Evolutionary conservation across 2,888 invertebrate species (phyloP).

Genomic region (Geotrupes spiniger): DNA sequence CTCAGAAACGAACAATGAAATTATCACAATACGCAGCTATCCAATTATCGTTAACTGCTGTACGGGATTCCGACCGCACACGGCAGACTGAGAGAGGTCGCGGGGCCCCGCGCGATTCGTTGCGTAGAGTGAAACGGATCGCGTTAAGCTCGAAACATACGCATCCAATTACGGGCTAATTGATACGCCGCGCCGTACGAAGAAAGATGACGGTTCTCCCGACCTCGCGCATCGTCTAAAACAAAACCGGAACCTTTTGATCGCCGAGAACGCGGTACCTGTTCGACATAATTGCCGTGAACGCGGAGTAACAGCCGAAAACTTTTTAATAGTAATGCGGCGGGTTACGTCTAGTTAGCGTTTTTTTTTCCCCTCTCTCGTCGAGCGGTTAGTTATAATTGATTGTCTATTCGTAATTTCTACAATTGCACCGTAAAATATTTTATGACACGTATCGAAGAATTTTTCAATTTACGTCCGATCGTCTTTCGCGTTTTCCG

Average conservation of each 20-base stretch:
- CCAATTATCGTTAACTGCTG: constrained; percentile 48
- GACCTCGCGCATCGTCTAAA: constrained; percentile 28
- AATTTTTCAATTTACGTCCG: too few species aligned
- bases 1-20: constrained; percentile 50
- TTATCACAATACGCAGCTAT: constrained; percentile 44
- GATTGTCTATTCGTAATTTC: too few species aligned
- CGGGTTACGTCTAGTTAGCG: too few species aligned
- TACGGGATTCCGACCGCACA: constrained; percentile 36
- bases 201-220: constrained; percentile 33
- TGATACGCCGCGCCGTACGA: constrained; percentile 33
- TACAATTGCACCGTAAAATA: too few species aligned
- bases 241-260: constrained; percentile 34
- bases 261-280: constrained; percentile 13
- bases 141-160: constrained; percentile 22
- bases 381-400: too few species aligned
- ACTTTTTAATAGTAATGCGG: too few species aligned
- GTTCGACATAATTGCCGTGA: not conserved
- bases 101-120: constrained; percentile 5
- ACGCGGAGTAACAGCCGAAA: too few species aligned
- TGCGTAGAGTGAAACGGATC: not conserved
- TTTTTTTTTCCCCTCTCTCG: too few species aligned
- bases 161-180: constrained; percentile 37
- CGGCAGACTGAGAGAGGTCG: constrained; percentile 5
- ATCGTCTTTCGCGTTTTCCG: too few species aligned
- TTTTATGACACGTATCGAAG: too few species aligned